phyloP scores from a whole-genome alignment of 2,797 vertebrate species.

The Echiichthys vipera region DNA sequence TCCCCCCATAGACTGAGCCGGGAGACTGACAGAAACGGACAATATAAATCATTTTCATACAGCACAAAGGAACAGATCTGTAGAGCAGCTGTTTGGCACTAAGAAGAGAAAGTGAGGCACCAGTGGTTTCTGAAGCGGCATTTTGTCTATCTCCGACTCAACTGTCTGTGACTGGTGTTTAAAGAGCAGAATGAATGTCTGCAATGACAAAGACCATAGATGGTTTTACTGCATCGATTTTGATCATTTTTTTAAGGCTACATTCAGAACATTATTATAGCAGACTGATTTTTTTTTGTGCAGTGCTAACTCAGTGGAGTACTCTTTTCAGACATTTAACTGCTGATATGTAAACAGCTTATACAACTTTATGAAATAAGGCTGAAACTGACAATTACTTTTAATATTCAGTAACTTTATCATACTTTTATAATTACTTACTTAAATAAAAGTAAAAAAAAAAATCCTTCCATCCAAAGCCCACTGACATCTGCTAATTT shows the following conservation, averaged over 20 bases:
- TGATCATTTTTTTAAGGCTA: not conserved
- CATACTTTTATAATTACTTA: not conserved
- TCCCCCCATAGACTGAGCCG: slow-evolving; percentile 78
- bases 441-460: no score
- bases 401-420: not conserved
- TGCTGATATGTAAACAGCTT: no score
- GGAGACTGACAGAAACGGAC: slow-evolving; percentile 34
- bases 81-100: not conserved
- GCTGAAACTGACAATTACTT: not conserved
- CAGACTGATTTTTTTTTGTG: no score
- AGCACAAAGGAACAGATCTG: not conserved
- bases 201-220: not conserved
- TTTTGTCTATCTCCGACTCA: not conserved
- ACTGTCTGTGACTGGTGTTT: not conserved
- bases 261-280: not conserved
- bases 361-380: not conserved
- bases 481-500: not conserved
- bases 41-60: slow-evolving; percentile 7
- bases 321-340: no score
- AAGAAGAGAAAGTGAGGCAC: not conserved
- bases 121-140: not conserved
- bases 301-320: no score
- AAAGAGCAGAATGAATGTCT: not conserved
- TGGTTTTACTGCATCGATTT: not conserved
- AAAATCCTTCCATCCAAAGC: no score